These are phyloP conservation scores for Tyrannus savana DNA, from an alignment of 2,113 vertebrate species.

Conservation along the genomic window DNA sequence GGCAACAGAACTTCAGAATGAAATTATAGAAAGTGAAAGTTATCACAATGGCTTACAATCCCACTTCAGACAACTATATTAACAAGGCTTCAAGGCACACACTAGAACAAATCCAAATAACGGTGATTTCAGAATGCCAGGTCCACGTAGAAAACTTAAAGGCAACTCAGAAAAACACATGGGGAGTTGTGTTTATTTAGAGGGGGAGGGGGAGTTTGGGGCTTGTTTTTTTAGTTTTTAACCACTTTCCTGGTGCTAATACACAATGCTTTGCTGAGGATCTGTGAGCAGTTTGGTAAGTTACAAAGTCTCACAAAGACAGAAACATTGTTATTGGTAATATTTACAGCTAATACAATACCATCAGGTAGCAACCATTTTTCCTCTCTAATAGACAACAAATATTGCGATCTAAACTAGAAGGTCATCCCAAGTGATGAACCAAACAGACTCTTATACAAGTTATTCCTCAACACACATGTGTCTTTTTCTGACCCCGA, in stretches of 20 bases:
- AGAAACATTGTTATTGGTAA: not conserved
- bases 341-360: not conserved
- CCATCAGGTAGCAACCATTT: not conserved
- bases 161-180: slow-evolving; percentile 21
- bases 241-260: not conserved
- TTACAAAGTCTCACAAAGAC: not conserved
- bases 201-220: fast-evolving
- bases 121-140: slow-evolving; percentile 50
- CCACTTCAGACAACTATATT: slow-evolving; percentile 50
- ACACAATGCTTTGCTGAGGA: not conserved
- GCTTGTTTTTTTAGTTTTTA: slow-evolving; percentile 23
- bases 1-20: slow-evolving; percentile 49
- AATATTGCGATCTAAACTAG: not conserved
- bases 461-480: fast-evolving
- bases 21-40: slow-evolving; percentile 61
- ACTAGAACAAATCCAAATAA: slow-evolving; percentile 63
- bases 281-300: not conserved
- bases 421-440: not conserved
- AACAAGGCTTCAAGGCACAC: slow-evolving; percentile 39
- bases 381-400: not conserved
- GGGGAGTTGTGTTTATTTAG: not conserved
- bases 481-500: not conserved
- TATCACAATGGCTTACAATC: slow-evolving; percentile 62
- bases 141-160: slow-evolving; percentile 53
- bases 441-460: not conserved